A percentile compares a stretch with the other conserved stretches of the same genome.
Conservation (phyloP, 1,140 invertebrate species). For the Tyrophagus putrescentiae region DNA sequence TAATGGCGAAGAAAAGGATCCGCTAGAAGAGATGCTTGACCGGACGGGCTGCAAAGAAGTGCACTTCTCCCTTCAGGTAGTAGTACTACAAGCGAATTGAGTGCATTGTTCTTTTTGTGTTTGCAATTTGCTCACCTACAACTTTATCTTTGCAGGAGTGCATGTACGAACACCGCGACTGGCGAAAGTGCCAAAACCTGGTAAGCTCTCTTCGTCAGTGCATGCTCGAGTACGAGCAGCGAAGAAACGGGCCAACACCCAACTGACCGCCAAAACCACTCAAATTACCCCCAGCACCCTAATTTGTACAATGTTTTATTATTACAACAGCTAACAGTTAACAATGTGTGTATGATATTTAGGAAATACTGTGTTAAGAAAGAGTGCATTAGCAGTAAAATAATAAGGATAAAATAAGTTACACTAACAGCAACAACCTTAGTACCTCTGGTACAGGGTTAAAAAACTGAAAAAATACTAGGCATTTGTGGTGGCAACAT, state of each 20-base stretch:
- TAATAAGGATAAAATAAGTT: background rate
- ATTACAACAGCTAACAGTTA: too few species aligned
- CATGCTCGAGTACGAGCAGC: slow-evolving; percentile 44
- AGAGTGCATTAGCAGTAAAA: too few species aligned
- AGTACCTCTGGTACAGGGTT: too few species aligned
- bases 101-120: background rate
- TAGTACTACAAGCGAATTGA: background rate
- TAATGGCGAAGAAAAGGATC: slow-evolving; percentile 18
- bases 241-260: background rate
- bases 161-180: slow-evolving; percentile 68
- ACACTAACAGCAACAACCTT: too few species aligned
- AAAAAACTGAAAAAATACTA: too few species aligned
- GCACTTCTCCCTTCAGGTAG: slow-evolving; percentile 19
- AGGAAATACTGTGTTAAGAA: too few species aligned
- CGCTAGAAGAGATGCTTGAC: slow-evolving; percentile 16
- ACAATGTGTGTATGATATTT: too few species aligned
- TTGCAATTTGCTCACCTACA: background rate
- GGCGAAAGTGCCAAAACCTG: slow-evolving; percentile 70
- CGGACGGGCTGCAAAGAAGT: slow-evolving; percentile 17
- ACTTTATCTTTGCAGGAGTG: slow-evolving; percentile 51
- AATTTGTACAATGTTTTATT: too few species aligned
- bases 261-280: too few species aligned
- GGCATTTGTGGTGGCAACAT: too few species aligned
- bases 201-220: slow-evolving; percentile 62
- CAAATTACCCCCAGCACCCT: too few species aligned